A percentile compares a stretch with the other conserved stretches of the same genome.
Conservation (phyloP, 1,140 invertebrate genomes). For the Bombyx mori region DNA sequence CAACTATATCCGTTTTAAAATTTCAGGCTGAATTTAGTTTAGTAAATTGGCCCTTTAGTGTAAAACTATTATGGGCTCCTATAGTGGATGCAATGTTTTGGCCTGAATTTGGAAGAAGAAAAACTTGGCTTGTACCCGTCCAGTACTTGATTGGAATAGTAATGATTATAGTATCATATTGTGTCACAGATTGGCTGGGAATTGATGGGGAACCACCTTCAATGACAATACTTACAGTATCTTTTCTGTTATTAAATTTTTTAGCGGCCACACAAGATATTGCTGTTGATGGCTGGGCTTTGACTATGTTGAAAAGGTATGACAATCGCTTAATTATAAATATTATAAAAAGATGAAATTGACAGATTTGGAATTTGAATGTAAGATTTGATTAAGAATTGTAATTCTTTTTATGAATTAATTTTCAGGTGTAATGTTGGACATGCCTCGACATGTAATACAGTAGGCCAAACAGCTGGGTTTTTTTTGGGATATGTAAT, state of each 20-base stretch:
- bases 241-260: constrained; percentile 96
- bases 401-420: constrained; percentile 1
- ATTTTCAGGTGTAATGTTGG: constrained; percentile 89
- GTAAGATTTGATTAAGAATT: neutral
- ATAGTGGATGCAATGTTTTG: constrained; percentile 95
- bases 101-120: constrained; percentile 88
- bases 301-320: constrained; percentile 96
- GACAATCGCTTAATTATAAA: no score
- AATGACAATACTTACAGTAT: constrained; percentile 83
- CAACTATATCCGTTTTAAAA: constrained; percentile 11
- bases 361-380: neutral
- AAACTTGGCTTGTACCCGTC: constrained; percentile 96
- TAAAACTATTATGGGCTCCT: constrained; percentile 98
- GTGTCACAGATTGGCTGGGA: constrained; percentile 84
- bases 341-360: no score
- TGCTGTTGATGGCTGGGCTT: constrained; percentile 99
- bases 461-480: constrained; percentile 97
- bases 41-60: constrained; percentile 97
- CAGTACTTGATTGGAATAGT: constrained; percentile 89
- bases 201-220: constrained; percentile 77
- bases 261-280: constrained; percentile 99
- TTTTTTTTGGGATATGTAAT: constrained; percentile 98
- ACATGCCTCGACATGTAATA: constrained; percentile 99
- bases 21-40: constrained; percentile 98
- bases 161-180: constrained; percentile 86